These are phyloP conservation scores for Atractosteus spatula DNA, from an alignment of 2,113 vertebrate species.

Conservation along the genomic window DNA sequence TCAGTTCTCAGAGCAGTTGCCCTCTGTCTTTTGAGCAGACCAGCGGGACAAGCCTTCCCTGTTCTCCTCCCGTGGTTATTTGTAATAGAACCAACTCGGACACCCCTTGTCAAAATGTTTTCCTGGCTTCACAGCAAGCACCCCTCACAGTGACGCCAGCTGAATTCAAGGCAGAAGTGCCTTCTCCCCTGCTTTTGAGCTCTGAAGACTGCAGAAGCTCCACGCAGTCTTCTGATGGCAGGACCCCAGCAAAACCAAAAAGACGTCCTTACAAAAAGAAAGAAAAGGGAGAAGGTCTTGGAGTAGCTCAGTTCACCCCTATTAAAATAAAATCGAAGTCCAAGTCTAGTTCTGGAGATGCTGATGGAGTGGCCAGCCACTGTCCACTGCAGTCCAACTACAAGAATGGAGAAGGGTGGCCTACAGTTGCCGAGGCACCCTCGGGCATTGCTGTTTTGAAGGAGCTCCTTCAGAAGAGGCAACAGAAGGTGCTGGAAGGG, in stretches of 20 bases:
- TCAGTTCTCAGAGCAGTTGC: slow-evolving; percentile 20
- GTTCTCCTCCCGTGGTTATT: slow-evolving; percentile 27
- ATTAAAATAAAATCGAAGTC: slow-evolving; percentile 52
- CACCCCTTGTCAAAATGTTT: slow-evolving; percentile 5
- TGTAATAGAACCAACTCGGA: slow-evolving; percentile 24
- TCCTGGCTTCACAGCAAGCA: slow-evolving; percentile 8
- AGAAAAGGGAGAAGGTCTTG: slow-evolving; percentile 66
- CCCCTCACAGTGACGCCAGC: slow-evolving; percentile 35
- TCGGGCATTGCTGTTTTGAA: slow-evolving; percentile 88
- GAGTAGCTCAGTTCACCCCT: slow-evolving; percentile 61
- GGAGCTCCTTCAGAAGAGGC: slow-evolving; percentile 88
- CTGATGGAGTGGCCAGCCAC: slow-evolving; percentile 18
- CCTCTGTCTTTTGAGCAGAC: slow-evolving; percentile 12
- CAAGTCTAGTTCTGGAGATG: slow-evolving; percentile 13
- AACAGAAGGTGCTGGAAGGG: slow-evolving; percentile 69
- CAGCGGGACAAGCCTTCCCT: slow-evolving; percentile 19
- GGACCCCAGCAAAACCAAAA: slow-evolving; percentile 44
- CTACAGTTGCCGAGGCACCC: slow-evolving; percentile 68
- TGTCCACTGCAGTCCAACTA: slow-evolving; percentile 32
- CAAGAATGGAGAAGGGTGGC: slow-evolving; percentile 59
- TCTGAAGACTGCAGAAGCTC: slow-evolving; percentile 22
- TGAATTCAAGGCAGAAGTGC: slow-evolving; percentile 45
- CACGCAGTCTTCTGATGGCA: slow-evolving; percentile 24
- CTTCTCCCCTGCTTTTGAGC: slow-evolving; percentile 5
- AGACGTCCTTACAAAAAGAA: slow-evolving; percentile 73